phyloP scores from a whole-genome alignment of 2,797 vertebrate species.

The Neoniphon sammara region DNA sequence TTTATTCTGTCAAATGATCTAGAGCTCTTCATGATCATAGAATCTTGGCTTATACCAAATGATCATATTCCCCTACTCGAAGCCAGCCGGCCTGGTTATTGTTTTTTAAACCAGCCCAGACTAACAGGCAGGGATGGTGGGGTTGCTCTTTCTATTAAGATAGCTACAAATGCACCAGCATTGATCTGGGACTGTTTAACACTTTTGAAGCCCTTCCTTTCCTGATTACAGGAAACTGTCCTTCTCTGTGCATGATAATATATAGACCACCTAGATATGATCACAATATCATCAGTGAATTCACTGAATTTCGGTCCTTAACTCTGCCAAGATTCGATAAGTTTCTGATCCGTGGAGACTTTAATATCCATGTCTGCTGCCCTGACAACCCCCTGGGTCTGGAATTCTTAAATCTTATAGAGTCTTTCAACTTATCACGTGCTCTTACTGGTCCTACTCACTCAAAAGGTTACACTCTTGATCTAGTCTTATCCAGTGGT shows the following conservation, averaged over 20 bases:
- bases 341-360: background rate
- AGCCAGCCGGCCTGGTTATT: background rate
- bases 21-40: background rate
- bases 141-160: background rate
- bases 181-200: too few relatives aligned
- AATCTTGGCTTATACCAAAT: background rate
- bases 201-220: too few relatives aligned
- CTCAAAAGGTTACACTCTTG: background rate
- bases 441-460: too few relatives aligned
- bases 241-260: too few relatives aligned
- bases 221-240: too few relatives aligned
- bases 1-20: background rate
- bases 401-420: background rate
- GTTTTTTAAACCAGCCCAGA: conserved; percentile 6
- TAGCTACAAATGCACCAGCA: background rate
- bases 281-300: too few relatives aligned
- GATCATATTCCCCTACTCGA: background rate
- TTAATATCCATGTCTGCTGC: background rate
- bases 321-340: too few relatives aligned
- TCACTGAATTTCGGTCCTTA: too few relatives aligned
- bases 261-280: too few relatives aligned
- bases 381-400: background rate
- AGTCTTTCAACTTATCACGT: background rate
- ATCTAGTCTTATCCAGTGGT: too few relatives aligned
- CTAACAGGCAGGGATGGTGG: conserved; percentile 1